Base-by-base conservation (phyloP, 2,888 invertebrate genomes). In the Villa cingulata region DNA sequence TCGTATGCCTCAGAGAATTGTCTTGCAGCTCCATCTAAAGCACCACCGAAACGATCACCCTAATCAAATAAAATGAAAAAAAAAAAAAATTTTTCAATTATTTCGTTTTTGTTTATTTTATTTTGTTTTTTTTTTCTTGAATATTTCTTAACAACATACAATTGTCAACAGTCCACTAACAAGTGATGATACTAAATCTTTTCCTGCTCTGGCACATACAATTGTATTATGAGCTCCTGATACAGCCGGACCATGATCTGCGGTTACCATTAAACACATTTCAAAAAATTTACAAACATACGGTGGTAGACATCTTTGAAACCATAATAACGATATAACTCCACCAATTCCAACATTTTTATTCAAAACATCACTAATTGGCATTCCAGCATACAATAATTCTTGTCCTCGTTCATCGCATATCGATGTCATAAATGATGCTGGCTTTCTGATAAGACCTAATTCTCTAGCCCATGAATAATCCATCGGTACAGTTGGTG, bases 401-500 rank as follows among this genome's bases (percentile, higher is more conserved):
- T 97, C 97, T 64, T 96, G 94, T 12, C 98, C 98, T 55, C 98
- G 77, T 72, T 98, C 98, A 70, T 98, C 98, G 65, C 97, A 97
- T 60, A 98, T 99, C 16, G 92, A 92, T 18, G 97, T 96, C 86
- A 99, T 97, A 71, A 98, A 98, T 2, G 95, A 95, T 0, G 98
- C 97, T 37, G 98, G 98, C 65, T 98, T 98, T 36, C 98, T 80
- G 63, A 98, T 99, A 10, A 99, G 73, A 15, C 98, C 98, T 51
- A 99, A 74, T 72, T 99, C 97, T 29, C 61, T 79, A 0, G 97
- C 97, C 97, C 97, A 98, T 53, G 86, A 89, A 69, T 91, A 98
- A 70, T 98, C 97, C 97, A 98, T 97, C 10, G 97, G 97, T n/a
- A 98, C 96, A 17, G 97, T 96, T 3, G 98, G 98, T 34, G 98